These are phyloP conservation scores for Eretmocerus hayati DNA, from an alignment of 2,888 invertebrate genomes.

Conservation along the genomic window DNA sequence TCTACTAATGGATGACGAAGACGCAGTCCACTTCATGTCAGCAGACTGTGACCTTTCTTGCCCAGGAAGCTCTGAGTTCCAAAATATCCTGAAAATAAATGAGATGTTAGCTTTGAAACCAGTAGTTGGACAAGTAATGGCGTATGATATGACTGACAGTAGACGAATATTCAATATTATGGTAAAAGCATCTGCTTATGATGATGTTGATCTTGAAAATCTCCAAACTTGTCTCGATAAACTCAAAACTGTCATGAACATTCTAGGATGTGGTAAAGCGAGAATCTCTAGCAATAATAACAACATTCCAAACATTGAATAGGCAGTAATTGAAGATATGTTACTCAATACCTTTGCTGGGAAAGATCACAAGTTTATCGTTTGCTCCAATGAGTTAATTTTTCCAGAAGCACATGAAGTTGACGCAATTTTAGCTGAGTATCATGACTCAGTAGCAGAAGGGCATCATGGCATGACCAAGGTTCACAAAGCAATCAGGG, in stretches of 20 bases:
- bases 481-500: neutral
- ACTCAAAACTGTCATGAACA: neutral
- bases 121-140: neutral
- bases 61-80: neutral
- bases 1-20: neutral
- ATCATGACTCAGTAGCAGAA: neutral
- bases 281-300: neutral
- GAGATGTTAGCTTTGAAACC: neutral
- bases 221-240: neutral
- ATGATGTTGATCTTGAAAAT: neutral
- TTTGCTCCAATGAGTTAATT: neutral
- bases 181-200: neutral
- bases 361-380: neutral
- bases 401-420: neutral
- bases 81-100: neutral
- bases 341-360: neutral
- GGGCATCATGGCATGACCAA: neutral
- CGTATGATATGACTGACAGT: neutral
- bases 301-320: neutral
- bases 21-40: neutral
- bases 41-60: neutral
- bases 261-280: neutral
- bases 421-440: neutral
- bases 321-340: neutral
- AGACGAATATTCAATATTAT: neutral